Percentiles rank a stretch among this genome's conserved stretches.
Evolutionary conservation across 1,140 invertebrate species (phyloP).

Genomic region (Drosophila takahashii): DNA sequence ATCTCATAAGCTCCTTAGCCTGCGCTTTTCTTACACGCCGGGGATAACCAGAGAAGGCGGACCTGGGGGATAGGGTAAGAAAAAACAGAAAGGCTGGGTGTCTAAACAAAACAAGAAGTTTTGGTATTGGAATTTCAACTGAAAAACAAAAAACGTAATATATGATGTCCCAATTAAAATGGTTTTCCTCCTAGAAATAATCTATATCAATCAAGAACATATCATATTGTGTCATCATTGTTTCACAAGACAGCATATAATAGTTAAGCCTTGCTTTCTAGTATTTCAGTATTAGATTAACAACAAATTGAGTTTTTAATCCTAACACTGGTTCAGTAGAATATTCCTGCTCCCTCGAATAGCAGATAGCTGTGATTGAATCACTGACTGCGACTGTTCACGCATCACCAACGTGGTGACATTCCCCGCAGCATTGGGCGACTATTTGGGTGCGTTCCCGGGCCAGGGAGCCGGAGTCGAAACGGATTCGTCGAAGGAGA

Average conservation of each 20-base stretch:
- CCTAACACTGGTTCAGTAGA: neutral
- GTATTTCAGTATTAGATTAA: no score
- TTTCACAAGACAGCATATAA: no score
- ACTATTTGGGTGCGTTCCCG: constrained; percentile 42
- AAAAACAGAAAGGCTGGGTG: neutral
- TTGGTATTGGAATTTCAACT: neutral
- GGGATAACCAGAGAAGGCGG: neutral
- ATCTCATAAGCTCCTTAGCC: constrained; percentile 31
- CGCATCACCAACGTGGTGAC: constrained; percentile 53
- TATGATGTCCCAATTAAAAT: no score
- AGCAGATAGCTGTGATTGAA: constrained; percentile 53
- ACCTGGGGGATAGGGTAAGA: neutral
- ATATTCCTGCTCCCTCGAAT: constrained; percentile 1
- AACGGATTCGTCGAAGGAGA: neutral
- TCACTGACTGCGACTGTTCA: constrained; percentile 60
- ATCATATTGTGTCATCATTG: no score
- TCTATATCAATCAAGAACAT: no score
- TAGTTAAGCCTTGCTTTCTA: no score
- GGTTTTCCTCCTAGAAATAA: no score
- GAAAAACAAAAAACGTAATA: neutral
- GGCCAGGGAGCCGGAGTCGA: neutral
- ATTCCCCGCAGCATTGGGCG: constrained; percentile 51
- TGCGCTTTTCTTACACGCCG: constrained; percentile 19
- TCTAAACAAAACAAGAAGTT: neutral
- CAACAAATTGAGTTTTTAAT: no score